Evolutionary conservation across 2,797 vertebrate genomes (phyloP).

Genomic region (Myiotriccus ornatus): DNA sequence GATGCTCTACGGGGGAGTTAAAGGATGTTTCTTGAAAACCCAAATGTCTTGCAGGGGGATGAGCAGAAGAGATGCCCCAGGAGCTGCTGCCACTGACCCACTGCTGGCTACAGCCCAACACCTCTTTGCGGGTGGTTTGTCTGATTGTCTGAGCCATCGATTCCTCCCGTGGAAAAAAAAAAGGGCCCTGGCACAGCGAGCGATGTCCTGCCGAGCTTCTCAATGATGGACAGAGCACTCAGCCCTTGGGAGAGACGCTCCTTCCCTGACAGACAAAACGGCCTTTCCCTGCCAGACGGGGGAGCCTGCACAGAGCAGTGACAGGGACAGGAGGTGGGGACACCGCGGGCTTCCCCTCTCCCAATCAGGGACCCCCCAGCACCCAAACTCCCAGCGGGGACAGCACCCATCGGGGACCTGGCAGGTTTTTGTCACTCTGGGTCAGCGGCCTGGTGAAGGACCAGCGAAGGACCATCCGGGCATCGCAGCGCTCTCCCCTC

Average conservation of each 20-base stretch:
- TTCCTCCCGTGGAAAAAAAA: background rate
- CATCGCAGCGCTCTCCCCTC: background rate
- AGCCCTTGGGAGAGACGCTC: background rate
- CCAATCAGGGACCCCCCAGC: fast-evolving
- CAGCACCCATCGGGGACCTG: background rate
- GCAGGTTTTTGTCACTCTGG: fast-evolving
- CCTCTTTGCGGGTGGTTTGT: background rate
- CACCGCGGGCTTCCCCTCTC: fast-evolving
- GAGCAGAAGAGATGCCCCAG: background rate
- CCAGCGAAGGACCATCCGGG: background rate
- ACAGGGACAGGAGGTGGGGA: background rate
- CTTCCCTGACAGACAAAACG: fast-evolving
- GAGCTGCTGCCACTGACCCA: background rate
- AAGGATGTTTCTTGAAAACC: background rate
- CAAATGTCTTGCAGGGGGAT: background rate
- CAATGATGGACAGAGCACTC: background rate
- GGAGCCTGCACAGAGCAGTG: background rate
- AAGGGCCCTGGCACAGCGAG: background rate
- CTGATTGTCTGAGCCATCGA: background rate
- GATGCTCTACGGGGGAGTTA: fast-evolving
- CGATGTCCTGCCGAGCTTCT: fast-evolving
- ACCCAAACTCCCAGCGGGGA: background rate
- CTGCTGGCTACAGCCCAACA: background rate
- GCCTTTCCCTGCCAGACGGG: background rate
- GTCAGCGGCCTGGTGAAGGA: background rate